These are phyloP conservation scores for Lasioglossum calceatum DNA, from an alignment of 2,888 invertebrate species.

Conservation along the genomic window DNA sequence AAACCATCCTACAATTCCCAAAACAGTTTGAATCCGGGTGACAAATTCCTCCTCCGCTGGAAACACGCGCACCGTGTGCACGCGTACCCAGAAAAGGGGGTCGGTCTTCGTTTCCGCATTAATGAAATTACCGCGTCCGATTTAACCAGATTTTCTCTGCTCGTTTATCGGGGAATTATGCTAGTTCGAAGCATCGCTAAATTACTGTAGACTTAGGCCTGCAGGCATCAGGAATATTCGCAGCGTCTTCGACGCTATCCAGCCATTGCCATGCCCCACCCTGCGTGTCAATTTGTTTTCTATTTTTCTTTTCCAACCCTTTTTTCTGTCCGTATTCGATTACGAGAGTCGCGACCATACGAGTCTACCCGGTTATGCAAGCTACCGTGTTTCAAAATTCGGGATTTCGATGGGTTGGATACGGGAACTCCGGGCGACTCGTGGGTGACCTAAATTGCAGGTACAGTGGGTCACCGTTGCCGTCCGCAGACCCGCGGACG, in stretches of 20 bases:
- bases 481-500: not conserved
- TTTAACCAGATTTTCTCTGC: not conserved
- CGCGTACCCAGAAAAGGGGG: conserved; percentile 54
- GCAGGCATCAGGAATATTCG: conserved; percentile 10
- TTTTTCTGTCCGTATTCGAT: not conserved
- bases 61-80: conserved; percentile 18
- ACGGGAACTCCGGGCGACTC: not conserved
- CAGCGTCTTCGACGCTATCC: conserved; percentile 79
- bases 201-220: not conserved
- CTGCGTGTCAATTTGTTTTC: conserved; percentile 68
- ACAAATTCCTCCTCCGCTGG: not conserved
- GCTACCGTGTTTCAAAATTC: not conserved
- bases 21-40: not conserved
- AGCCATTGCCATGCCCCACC: conserved; percentile 81
- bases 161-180: not conserved
- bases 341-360: not conserved
- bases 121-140: conserved; percentile 50
- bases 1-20: not conserved
- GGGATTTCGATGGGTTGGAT: not conserved
- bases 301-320: conserved; percentile 57
- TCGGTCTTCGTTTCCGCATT: conserved; percentile 75
- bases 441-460: conserved; percentile 46
- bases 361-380: not conserved
- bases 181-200: not conserved
- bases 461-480: conserved; percentile 13